Conservation (phyloP, 2,113 vertebrate species). For the Neogobius melanostomus region DNA sequence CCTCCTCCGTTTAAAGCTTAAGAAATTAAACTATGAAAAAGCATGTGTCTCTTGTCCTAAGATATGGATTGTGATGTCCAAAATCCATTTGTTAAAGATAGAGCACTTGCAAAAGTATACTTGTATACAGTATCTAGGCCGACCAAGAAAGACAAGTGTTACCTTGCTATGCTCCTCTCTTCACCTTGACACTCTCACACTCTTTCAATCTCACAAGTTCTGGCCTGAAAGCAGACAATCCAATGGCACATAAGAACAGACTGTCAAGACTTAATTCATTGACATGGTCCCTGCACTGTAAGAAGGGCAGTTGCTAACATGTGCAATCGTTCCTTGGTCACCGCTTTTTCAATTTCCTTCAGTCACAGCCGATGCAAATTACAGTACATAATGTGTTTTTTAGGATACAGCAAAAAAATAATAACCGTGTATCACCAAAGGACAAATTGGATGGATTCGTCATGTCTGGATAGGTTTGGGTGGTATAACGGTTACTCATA, state of each 20-base stretch:
- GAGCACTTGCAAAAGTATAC: too few species aligned
- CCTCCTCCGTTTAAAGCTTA: too few species aligned
- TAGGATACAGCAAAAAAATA: conserved; percentile 41
- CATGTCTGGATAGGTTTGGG: too few species aligned
- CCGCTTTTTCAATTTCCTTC: conserved; percentile 11
- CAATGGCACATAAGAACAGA: conserved; percentile 32
- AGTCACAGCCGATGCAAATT: conserved; percentile 23
- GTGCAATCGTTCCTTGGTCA: conserved; percentile 42
- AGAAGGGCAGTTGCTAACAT: conserved; percentile 22
- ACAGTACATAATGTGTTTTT: conserved; percentile 36
- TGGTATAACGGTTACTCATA: too few species aligned
- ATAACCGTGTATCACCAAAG: conserved; percentile 49
- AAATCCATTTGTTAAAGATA: too few species aligned
- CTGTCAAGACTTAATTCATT: conserved; percentile 35
- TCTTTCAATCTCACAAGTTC: conserved; percentile 39
- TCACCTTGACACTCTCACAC: conserved; percentile 10
- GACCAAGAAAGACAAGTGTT: too few species aligned
- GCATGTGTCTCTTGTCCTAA: neutral
- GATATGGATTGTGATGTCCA: too few species aligned
- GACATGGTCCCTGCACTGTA: conserved; percentile 26
- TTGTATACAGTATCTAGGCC: too few species aligned
- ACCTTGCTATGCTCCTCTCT: conserved; percentile 1
- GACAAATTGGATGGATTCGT: conserved; percentile 19
- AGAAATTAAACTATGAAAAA: neutral
- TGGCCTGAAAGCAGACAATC: conserved; percentile 59